Base-by-base conservation (phyloP, 1,140 invertebrate genomes). In the Adelges cooleyi region DNA sequence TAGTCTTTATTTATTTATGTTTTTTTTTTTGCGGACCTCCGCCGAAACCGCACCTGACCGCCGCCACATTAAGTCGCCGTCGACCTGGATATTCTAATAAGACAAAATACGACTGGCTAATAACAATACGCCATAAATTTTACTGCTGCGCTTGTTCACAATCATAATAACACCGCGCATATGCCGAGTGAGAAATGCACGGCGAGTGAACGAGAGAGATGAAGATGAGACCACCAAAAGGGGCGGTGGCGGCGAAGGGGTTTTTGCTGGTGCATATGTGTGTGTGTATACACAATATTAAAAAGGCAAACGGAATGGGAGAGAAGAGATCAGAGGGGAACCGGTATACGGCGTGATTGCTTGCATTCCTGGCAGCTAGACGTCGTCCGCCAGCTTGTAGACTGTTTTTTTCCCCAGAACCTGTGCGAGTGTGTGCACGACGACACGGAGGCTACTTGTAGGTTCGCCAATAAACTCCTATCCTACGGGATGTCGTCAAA, bases 121-220 rank as follows among this genome's bases (percentile, higher is more conserved):
- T 62, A 62, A 62, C 56, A 62, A 62, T 62, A 62, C 56, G 15
- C 56, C 42, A 62, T 62, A 62, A 62, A 62, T 62, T 62, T 62
- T 62, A 33, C 56, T 46, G 56, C 18, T n/a, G n/a, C n/a, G n/a
- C n/a, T n/a, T n/a, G 38, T 11, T 48, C 25, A 48, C 56, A 46
- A 62, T 46, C 56, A 62, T 48, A 62, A 62, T 33, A 54, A 56
- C 22, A 48, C 40, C 3, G 5, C 40, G 40, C 40, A 17, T 44
- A 44, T 3, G n/a, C n/a, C 8, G 42, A 62, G 44, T 20, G 56
- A 59, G 23, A 44, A 44, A 44, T 33, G 11, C 20, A 44, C 8
- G 10, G 38, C 23, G 10, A 40, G 40, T 25, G 40, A 44, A n/a
- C 8, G 11, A 15, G 27, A 23, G 22, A 23, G 44, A 48, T 46